Base-by-base conservation (phyloP, 1,140 invertebrate genomes). In the Tyrophagus putrescentiae region DNA sequence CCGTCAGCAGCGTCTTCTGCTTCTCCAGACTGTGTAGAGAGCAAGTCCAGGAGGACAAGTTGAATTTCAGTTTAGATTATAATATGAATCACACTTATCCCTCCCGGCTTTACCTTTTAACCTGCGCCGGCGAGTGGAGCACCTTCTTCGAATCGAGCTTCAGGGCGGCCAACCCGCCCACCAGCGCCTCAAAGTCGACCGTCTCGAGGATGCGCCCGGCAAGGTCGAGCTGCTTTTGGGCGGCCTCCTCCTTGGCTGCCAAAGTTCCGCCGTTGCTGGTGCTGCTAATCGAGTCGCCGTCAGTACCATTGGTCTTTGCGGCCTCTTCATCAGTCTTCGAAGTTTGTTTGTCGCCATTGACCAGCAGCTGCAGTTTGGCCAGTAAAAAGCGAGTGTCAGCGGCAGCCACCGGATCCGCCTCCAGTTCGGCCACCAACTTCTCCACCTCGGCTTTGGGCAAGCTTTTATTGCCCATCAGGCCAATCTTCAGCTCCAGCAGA, bases 1-100 rank as follows among this genome's bases (percentile, higher is more conserved):
- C 87, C 33, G 92, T 72, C 33, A 89, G 72, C 60, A 78, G 79
- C 44, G 71, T 78, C 68, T 83, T 86, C 67, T 85, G 81, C 67
- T 85, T 85, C 33, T 94, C 89, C 79, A 88, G 76, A 57, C 84
- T 84, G n/a, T n/a, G n/a, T n/a, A n/a, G n/a, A n/a, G n/a, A 64
- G 60, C 60, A 29, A 64, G 39, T 58, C 1, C 33, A 50, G 58
- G 27, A 48, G 36, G 36, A 32, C 31, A 59, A 45, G 45, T 36
- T 31, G 3, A 52, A 39, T 41, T 64, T 29, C n/a, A n/a, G n/a
- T n/a, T n/a, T n/a, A n/a, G 33, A 50, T 41, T 6, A 18, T 25
- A 39, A 29, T 57, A 27, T 36, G 11, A 62, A 62, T n/a, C 9
- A 44, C 7, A 21, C 28, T 18, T 31, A 61, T 53, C 1, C 53